Base-by-base conservation (phyloP, 2,797 vertebrate species). In the Thripadectes ignobilis region DNA sequence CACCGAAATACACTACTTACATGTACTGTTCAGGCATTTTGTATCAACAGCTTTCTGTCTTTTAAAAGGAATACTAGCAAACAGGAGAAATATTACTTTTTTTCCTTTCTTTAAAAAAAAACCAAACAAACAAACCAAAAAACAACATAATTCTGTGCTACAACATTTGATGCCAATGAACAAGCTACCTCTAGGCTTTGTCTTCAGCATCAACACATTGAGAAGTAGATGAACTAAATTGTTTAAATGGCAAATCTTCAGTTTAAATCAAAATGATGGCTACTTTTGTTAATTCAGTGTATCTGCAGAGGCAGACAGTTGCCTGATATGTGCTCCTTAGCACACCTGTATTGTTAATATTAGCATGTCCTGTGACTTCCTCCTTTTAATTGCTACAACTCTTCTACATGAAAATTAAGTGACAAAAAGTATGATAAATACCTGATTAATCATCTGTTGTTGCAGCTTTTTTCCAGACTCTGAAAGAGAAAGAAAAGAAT, bases 401-500 rank as follows among this genome's bases (percentile, higher is more conserved):
- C 27, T 75, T 91, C 59, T 63, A 41, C 58, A 55, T 43, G n/a
- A 69, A 89, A 76, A 45, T 20, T 69, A 24, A 57, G 16, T 68
- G 74, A 76, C 10, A 83, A 75, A 74, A 97, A 41, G 41, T 46
- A 78, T 16, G 29, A 54, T 17, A 95, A 95, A 87, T 98, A 98
- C 97, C 98, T 98, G 97, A 89, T 96, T 62, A 88, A 79, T 86
- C 84, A 89, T 65, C n/a, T 85, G 92, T 62, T 93, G 95, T 46
- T 94, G 96, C 68, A 85, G 39, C 87, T 96, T 97, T 89, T 96
- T 96, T 86, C 87, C 96, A 89, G 96, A 96, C 61, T 91, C 98
- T 98, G 98, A 97, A 98, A 98, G 24, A 94, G 62, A 98, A 97
- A 96, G 65, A 62, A 96, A 88, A 97, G 20, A 92, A 81, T 85